These are phyloP conservation scores for Brachylomia viminalis DNA, from an alignment of 2,888 invertebrate species.

Conservation along the genomic window DNA sequence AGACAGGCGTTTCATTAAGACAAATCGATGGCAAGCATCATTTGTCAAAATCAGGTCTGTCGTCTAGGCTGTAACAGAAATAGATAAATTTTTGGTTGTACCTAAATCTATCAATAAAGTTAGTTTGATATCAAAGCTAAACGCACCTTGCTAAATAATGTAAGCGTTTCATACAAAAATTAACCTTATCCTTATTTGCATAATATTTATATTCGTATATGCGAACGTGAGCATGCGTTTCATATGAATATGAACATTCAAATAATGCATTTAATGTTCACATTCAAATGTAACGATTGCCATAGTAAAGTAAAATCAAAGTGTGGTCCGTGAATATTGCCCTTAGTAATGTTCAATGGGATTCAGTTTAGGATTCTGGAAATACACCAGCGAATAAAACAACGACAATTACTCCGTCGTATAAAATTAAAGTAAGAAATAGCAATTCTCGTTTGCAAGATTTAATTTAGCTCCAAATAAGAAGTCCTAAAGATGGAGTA, in stretches of 20 bases:
- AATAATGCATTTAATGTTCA: neutral
- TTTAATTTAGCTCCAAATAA: slow-evolving; percentile 51
- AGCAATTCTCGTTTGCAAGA: slow-evolving; percentile 29
- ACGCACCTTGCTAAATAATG: neutral
- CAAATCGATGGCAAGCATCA: slow-evolving; percentile 35
- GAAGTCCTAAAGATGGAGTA: slow-evolving; percentile 24
- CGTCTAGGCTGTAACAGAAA: slow-evolving; percentile 25
- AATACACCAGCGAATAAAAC: slow-evolving; percentile 22
- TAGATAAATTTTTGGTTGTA: slow-evolving; percentile 26
- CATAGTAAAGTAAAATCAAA: neutral
- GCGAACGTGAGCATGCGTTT: neutral
- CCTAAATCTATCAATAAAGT: slow-evolving; percentile 6
- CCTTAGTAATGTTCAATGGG: neutral
- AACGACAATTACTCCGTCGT: neutral
- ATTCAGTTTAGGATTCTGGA: neutral
- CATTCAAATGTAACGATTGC: neutral
- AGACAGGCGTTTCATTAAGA: slow-evolving; percentile 38
- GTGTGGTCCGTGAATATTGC: neutral
- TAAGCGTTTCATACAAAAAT: neutral
- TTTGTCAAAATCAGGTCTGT: slow-evolving; percentile 46
- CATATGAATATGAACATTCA: neutral
- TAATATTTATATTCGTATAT: neutral
- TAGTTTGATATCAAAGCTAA: neutral
- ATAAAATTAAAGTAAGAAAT: slow-evolving; percentile 42
- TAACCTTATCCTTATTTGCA: neutral